A percentile compares a stretch with the other conserved stretches of the same genome.
Conservation (phyloP, 2,888 invertebrate genomes). For the Dilophus febrilis region DNA sequence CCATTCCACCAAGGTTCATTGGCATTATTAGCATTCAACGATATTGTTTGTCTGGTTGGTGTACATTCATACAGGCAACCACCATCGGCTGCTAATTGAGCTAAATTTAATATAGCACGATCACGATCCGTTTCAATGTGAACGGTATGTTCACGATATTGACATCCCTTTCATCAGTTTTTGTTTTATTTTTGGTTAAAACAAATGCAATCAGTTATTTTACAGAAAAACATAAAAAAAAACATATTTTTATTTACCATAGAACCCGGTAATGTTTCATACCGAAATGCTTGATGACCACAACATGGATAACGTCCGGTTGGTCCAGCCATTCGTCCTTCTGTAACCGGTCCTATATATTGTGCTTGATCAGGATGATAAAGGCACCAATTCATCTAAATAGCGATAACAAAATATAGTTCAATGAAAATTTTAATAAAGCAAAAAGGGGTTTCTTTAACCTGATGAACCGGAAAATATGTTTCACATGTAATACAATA, state of each 20-base stretch:
- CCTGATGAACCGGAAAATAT: constrained; percentile 55
- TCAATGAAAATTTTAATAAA: too few species aligned
- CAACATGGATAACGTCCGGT: constrained; percentile 75
- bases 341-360: constrained; percentile 47
- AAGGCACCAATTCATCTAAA: constrained; percentile 60
- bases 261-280: constrained; percentile 26
- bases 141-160: constrained; percentile 53
- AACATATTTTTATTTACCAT: constrained; percentile 17
- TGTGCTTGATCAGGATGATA: constrained; percentile 65
- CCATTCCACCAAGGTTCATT: constrained; percentile 23
- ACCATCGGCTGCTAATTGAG: constrained; percentile 25
- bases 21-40: constrained; percentile 1
- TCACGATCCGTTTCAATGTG: constrained; percentile 47
- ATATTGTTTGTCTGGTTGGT: constrained; percentile 13
- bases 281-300: constrained; percentile 59
- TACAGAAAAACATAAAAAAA: neutral
- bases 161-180: constrained; percentile 46
- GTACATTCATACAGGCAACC: constrained; percentile 22
- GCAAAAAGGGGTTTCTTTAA: too few species aligned
- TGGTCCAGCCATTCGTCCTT: constrained; percentile 41
- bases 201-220: too few species aligned
- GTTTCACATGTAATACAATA: constrained; percentile 63
- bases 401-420: too few species aligned
- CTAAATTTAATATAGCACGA: constrained; percentile 38
- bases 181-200: too few species aligned